These are phyloP conservation scores for Reticulitermes lucifugus DNA, from an alignment of 2,888 invertebrate species.

Conservation along the genomic window DNA sequence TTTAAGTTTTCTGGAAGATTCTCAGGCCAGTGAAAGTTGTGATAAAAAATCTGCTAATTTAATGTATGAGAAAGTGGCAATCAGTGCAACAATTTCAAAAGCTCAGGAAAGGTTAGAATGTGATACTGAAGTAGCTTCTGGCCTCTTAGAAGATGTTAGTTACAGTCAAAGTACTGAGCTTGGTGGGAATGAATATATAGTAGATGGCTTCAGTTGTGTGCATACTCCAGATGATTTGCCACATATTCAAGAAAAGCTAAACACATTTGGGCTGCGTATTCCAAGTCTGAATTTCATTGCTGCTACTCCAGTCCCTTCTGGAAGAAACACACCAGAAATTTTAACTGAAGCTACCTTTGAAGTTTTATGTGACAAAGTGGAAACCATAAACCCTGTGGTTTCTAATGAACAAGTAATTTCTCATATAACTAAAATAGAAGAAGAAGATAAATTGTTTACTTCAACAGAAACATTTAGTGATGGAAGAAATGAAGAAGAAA, in stretches of 20 bases:
- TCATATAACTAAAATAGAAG: neutral
- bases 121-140: too few species aligned
- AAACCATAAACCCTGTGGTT: neutral
- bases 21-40: neutral
- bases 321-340: conserved; percentile 46
- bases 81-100: too few species aligned
- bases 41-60: neutral
- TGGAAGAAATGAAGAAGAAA: neutral
- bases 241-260: conserved; percentile 11
- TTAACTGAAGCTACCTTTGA: neutral
- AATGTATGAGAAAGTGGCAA: neutral
- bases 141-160: too few species aligned
- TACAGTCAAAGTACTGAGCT: too few species aligned
- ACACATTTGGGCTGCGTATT: conserved; percentile 24
- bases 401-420: too few species aligned
- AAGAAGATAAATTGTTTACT: neutral
- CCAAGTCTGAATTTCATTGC: conserved; percentile 49
- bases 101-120: too few species aligned
- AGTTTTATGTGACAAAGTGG: neutral
- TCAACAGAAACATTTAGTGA: neutral
- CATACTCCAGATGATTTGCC: neutral
- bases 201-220: neutral
- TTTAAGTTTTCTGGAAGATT: neutral
- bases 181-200: too few species aligned
- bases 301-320: conserved; percentile 50